phyloP scores from a whole-genome alignment of 2,888 invertebrate species.

The Noctua janthe region DNA sequence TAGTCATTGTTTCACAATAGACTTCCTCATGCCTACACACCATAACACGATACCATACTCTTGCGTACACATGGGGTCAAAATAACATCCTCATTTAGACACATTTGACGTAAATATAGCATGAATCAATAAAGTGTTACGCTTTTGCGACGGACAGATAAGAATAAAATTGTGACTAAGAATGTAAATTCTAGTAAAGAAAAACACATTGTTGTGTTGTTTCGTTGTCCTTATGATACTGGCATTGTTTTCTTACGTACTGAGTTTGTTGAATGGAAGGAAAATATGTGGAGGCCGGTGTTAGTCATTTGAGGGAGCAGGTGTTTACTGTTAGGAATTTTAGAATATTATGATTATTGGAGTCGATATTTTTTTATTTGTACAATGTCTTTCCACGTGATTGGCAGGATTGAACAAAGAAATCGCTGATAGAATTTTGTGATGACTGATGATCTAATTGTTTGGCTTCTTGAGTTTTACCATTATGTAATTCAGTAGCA shows the following conservation, averaged over 20 bases:
- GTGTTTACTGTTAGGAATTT: neutral
- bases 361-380: neutral
- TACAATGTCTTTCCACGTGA: neutral
- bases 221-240: slow-evolving; percentile 31
- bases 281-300: neutral
- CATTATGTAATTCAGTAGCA: too few species aligned
- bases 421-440: too few species aligned
- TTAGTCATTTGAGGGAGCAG: slow-evolving; percentile 2
- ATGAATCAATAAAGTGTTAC: slow-evolving; percentile 21
- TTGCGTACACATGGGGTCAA: neutral
- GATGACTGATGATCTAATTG: neutral
- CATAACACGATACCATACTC: neutral
- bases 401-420: neutral
- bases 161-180: slow-evolving; percentile 26
- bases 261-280: slow-evolving; percentile 11
- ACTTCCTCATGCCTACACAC: slow-evolving; percentile 8
- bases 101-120: slow-evolving; percentile 20
- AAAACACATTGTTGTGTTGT: slow-evolving; percentile 20
- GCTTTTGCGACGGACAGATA: neutral
- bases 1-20: neutral
- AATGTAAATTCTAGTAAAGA: slow-evolving; percentile 31
- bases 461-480: neutral
- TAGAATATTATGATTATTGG: neutral
- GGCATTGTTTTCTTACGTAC: neutral
- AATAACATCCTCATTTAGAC: neutral